Evolutionary conservation across 2,888 invertebrate species (phyloP).

Genomic region (Ochropacha duplaris): DNA sequence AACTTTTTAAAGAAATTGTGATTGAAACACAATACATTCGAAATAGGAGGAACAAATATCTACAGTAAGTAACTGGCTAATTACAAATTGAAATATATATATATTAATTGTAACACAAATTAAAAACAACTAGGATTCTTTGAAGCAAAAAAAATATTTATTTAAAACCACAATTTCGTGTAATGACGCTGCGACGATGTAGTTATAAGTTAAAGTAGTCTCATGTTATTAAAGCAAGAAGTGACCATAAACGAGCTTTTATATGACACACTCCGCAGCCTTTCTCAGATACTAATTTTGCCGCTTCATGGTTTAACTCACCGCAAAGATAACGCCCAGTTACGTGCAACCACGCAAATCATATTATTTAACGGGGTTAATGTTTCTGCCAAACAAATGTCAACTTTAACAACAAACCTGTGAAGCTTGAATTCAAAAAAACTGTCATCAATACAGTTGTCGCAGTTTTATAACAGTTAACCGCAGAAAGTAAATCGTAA

Average conservation of each 20-base stretch:
- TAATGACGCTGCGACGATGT: constrained; percentile 7
- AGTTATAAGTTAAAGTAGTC: constrained; percentile 3
- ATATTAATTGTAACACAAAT: too few relatives aligned
- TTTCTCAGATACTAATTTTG: constrained; percentile 33
- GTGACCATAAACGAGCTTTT: constrained; percentile 26
- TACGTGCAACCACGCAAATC: constrained; percentile 64
- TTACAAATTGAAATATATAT: too few relatives aligned
- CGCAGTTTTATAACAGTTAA: constrained; percentile 54
- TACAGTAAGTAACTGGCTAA: too few relatives aligned
- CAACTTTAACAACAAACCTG: constrained; percentile 14
- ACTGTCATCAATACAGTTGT: constrained; percentile 17
- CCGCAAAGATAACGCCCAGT: constrained; percentile 45
- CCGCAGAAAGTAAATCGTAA: constrained; percentile 63
- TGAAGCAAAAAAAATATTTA: background rate
- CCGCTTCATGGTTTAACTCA: constrained; percentile 44
- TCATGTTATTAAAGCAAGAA: constrained; percentile 13
- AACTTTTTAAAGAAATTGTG: too few relatives aligned
- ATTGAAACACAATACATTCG: background rate
- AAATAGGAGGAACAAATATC: background rate
- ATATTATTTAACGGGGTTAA: constrained; percentile 51
- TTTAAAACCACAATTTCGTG: constrained; percentile 1
- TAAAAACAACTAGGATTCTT: background rate
- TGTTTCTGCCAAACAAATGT: constrained; percentile 20
- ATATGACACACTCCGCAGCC: constrained; percentile 25
- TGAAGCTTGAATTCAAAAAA: constrained; percentile 22